Evolutionary conservation across 2,113 vertebrate genomes (phyloP).

Genomic region (Bos javanicus): DNA sequence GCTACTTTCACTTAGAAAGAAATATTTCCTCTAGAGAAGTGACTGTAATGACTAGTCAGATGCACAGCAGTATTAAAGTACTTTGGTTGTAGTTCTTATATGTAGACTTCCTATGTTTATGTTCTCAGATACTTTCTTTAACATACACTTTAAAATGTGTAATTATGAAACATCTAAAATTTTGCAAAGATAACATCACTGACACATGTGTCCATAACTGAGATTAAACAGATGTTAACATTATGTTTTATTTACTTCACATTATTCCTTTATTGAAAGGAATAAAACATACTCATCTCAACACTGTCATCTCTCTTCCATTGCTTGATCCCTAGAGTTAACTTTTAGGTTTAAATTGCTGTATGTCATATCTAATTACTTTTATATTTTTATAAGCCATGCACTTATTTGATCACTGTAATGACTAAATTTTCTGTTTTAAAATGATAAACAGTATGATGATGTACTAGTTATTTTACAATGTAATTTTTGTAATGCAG

Average conservation of each 20-base stretch:
- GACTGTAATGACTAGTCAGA: neutral
- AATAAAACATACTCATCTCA: neutral
- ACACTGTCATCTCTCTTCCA: neutral
- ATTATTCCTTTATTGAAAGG: neutral
- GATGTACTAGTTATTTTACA: neutral
- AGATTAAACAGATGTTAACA: neutral
- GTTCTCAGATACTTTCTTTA: neutral
- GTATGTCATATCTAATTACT: neutral
- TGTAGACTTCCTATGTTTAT: neutral
- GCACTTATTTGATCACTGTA: neutral
- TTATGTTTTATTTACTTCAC: neutral
- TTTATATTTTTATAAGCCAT: neutral
- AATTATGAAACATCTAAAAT: neutral
- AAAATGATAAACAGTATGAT: neutral
- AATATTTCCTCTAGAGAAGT: neutral
- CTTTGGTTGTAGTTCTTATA: neutral
- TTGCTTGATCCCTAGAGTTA: neutral
- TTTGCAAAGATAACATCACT: neutral
- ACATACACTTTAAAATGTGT: neutral
- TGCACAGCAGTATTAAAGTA: neutral
- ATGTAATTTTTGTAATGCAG: neutral
- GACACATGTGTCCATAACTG: neutral
- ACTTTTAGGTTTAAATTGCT: neutral
- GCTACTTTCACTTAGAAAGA: neutral
- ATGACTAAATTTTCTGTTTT: neutral